Percentiles rank a stretch among this genome's conserved stretches.
These are phyloP conservation scores for Corydoras maculifer DNA, from an alignment of 2,113 vertebrate species.

Conservation along the genomic window DNA sequence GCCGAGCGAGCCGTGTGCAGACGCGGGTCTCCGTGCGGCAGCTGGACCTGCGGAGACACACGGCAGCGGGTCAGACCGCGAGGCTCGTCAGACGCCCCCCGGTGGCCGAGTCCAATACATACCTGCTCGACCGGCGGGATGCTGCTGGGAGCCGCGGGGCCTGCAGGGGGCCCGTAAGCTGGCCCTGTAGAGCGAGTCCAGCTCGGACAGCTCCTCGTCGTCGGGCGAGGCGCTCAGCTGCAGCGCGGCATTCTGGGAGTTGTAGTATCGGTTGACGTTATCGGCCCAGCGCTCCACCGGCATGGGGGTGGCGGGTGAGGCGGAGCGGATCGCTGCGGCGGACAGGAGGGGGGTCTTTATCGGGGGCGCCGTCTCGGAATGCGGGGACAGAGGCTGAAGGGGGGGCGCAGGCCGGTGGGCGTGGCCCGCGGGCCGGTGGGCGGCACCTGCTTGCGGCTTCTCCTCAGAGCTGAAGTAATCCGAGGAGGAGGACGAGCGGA, in stretches of 20 bases:
- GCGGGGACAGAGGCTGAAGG: constrained; percentile 7
- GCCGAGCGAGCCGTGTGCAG: constrained; percentile 39
- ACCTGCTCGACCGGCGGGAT: no score
- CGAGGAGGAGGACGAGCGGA: constrained; percentile 4
- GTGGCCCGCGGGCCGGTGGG: no score
- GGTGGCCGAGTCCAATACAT: no score
- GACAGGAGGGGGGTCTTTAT: constrained; percentile 8
- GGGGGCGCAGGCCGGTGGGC: no score
- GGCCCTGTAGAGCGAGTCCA: constrained; percentile 89
- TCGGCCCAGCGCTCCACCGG: constrained; percentile 82
- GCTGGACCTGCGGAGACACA: constrained; percentile 17
- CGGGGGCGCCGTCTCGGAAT: no score
- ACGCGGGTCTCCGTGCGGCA: constrained; percentile 43
- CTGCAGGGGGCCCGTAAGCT: constrained; percentile 78
- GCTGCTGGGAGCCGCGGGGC: constrained; percentile 53
- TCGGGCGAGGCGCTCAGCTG: constrained; percentile 1
- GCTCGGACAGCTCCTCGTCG: constrained; percentile 83
- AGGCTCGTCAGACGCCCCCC: no score
- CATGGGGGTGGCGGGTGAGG: constrained; percentile 52
- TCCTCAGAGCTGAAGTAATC: constrained; percentile 17
- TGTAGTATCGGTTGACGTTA: constrained; percentile 78
- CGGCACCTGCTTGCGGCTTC: no score
- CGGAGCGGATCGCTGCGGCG: neutral
- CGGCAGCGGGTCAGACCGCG: no score
- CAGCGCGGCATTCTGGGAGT: constrained; percentile 59